These are phyloP conservation scores for Eudemis profundana DNA, from an alignment of 2,888 invertebrate genomes.

Conservation along the genomic window DNA sequence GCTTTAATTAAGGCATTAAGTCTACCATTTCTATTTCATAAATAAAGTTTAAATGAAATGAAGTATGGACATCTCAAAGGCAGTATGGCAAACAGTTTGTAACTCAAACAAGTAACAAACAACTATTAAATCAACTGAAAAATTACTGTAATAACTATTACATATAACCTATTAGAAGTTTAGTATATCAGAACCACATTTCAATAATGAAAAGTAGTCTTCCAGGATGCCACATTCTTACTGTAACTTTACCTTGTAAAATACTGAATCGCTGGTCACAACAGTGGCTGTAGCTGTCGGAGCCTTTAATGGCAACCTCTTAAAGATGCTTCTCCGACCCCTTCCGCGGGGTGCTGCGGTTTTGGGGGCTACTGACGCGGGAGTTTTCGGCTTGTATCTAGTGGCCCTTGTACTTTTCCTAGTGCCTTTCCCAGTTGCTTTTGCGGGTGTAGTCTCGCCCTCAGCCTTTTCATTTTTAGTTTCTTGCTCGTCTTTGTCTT, in stretches of 20 bases:
- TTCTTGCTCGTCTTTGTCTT: constrained; percentile 65
- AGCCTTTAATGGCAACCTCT: constrained; percentile 92
- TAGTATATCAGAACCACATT: too few relatives aligned
- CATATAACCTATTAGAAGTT: too few relatives aligned
- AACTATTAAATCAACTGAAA: too few relatives aligned
- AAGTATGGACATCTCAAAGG: too few relatives aligned
- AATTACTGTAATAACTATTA: too few relatives aligned
- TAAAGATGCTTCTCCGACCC: constrained; percentile 91
- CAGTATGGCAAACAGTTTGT: too few relatives aligned
- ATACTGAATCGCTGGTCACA: constrained; percentile 91
- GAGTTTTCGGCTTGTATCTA: constrained; percentile 82
- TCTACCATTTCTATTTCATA: too few relatives aligned
- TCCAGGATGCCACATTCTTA: too few relatives aligned
- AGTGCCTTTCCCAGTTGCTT: constrained; percentile 80
- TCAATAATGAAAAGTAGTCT: too few relatives aligned
- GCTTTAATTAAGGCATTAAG: too few relatives aligned
- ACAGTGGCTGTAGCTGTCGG: constrained; percentile 93
- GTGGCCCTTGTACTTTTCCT: constrained; percentile 86
- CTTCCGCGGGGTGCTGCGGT: constrained; percentile 86
- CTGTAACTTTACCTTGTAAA: constrained; percentile 86
- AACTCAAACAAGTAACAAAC: too few relatives aligned
- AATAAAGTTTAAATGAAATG: too few relatives aligned
- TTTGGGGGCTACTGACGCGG: constrained; percentile 63
- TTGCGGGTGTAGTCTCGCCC: constrained; percentile 73
- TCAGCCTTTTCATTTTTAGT: constrained; percentile 66